Evolutionary conservation across 2,113 vertebrate species (phyloP), one percentile per base, ranked within the genome.

Genomic region (Ictidomys tridecemlineatus): DNA sequence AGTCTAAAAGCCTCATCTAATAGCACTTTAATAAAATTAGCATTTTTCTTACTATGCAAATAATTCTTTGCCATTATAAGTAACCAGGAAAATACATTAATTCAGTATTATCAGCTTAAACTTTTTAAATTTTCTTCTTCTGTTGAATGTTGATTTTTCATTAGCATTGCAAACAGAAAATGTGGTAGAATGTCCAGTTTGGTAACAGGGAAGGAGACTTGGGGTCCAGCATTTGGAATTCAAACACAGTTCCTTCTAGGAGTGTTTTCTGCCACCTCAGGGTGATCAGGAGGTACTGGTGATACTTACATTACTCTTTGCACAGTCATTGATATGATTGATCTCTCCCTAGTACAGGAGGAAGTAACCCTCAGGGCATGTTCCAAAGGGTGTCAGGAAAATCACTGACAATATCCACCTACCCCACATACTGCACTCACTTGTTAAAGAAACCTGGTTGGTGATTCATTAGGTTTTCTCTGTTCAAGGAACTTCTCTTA

Each of bases 11-110:
- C 14, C 17, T 70, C 97, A 94, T 93, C 93, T 85, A 72, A 94
- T 86, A 95, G 34, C 2, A n/a, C 37, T 94, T 95, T 76, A 91
- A 82, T 74, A 95, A 97, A 94, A 86, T 95, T 94, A 96, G 80
- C 80, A 73, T 95, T 94, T 97, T 97, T 90, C 61, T 96, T 91
- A 90, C 42, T 92, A 53, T 63, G 53, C 51, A 91, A 8, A 26
- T 95, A 24, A 93, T 95, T 37, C 53, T 96, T 98, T 97, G 69
- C 72, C 16, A 89, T 97, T 95, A 30, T 63, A 97, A 97, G 73
- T 90, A 89, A 96, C 30, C 85, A 88, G 69, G 56, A 72, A 98
- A 95, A 95, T 92, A 53, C 28, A 95, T 48, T 34, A 51, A 94
- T 94, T 96, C 69, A 84, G 20, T 87, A 91, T 97, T 95, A 70